Evolutionary conservation across 2,888 invertebrate species (phyloP).

Genomic region (Acrobasis repandana): DNA sequence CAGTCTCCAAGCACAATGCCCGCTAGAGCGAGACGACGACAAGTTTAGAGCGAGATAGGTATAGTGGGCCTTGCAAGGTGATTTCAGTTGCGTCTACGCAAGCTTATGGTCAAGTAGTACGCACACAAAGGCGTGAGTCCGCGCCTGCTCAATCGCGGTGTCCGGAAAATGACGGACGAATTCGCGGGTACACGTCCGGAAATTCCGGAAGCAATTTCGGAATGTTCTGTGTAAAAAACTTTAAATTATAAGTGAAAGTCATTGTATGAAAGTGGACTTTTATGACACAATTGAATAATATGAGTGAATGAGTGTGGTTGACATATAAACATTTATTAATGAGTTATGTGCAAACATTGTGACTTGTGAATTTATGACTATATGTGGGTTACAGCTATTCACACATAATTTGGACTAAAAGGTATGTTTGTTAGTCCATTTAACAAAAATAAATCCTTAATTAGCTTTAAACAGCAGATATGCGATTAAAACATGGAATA

Average conservation of each 20-base stretch:
- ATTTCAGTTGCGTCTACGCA: constrained; percentile 81
- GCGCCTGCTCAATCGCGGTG: constrained; percentile 55
- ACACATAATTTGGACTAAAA: constrained; percentile 18
- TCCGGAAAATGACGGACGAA: constrained; percentile 52
- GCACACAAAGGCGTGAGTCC: constrained; percentile 57
- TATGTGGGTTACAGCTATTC: constrained; percentile 39
- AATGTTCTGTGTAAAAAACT: constrained; percentile 18
- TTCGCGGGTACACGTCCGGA: constrained; percentile 28
- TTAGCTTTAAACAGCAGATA: neutral
- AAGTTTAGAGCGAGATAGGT: constrained; percentile 64
- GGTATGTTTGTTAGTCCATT: constrained; percentile 18
- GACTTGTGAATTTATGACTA: constrained; percentile 37
- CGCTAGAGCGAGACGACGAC: constrained; percentile 65
- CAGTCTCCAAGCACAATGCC: constrained; percentile 75
- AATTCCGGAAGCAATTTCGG: constrained; percentile 15
- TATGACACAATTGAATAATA: constrained; percentile 8
- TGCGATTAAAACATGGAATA: neutral
- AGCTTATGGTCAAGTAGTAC: constrained; percentile 76
- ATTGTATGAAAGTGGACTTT: constrained; percentile 18
- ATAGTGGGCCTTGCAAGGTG: constrained; percentile 83
- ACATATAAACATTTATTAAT: constrained; percentile 6
- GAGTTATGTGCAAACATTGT: constrained; percentile 23
- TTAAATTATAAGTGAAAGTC: constrained; percentile 19
- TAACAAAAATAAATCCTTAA: neutral
- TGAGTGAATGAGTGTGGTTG: constrained; percentile 20